phyloP scores from a whole-genome alignment of 2,113 vertebrate genomes.

The Rhodinocichla rosea region DNA sequence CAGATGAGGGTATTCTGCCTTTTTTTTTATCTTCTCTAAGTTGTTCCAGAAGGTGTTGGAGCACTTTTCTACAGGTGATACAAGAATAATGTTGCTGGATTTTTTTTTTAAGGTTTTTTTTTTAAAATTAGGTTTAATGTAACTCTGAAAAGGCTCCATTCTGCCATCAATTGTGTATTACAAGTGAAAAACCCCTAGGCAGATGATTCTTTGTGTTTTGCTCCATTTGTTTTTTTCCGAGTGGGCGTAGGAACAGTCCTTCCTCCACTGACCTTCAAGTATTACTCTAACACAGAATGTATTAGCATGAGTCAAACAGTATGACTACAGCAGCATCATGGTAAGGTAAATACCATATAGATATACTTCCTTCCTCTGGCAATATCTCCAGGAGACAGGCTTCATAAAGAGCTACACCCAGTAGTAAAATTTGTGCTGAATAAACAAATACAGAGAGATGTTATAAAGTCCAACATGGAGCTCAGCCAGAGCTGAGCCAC shows the following conservation, averaged over 20 bases:
- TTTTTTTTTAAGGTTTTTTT: not conserved
- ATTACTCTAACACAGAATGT: not conserved
- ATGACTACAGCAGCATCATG: not conserved
- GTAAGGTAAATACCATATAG: constrained; percentile 21
- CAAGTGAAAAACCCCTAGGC: not conserved
- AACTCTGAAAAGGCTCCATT: not conserved
- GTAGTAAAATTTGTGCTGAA: constrained; percentile 18
- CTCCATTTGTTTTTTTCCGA: not conserved
- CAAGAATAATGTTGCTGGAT: not conserved
- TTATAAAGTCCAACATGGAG: not conserved
- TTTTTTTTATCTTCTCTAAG: not conserved
- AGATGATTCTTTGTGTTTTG: not conserved
- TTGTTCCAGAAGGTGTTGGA: not conserved
- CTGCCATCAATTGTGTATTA: not conserved
- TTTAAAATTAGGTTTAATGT: not conserved
- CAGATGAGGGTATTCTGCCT: not conserved
- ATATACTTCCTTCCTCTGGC: not conserved
- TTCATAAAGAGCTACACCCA: constrained; percentile 35
- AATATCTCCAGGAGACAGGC: not conserved
- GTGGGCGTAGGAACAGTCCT: rapidly evolving
- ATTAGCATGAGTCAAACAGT: not conserved
- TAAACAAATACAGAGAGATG: constrained; percentile 22
- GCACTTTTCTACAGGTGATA: not conserved
- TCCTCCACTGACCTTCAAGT: not conserved
- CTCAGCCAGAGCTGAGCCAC: not conserved